Evolutionary conservation across 2,888 invertebrate genomes (phyloP), one percentile per base, ranked within the genome.

Genomic region (Trissolcus japonicus): DNA sequence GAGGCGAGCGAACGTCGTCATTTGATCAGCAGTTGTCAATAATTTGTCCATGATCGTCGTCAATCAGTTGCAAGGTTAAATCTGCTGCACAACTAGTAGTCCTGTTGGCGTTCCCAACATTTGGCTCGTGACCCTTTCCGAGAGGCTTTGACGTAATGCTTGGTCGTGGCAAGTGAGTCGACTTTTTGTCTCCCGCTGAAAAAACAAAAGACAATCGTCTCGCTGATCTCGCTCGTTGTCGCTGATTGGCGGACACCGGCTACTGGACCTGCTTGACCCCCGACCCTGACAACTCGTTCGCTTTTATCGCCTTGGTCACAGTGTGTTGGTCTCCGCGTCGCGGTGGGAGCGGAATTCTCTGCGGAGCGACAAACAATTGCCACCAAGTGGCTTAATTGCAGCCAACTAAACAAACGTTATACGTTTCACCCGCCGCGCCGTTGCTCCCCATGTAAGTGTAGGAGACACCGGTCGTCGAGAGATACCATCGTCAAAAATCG

Each of bases 381-480:
- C 86, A 87, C 86, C 89, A 89, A 89, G 89, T 89, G 89, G 89
- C 89, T 89, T 89, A 89, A 89, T 89, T 89, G 88, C 87, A 85
- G 86, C 87, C 87, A 88, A 88, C 89, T 88, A 89, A 89, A 89
- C 89, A 89, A 88, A 89, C 85, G 87, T 85, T 84, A 84, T 83
- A 83, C 73, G 79, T 79, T 78, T 77, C 80, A 65, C 63, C 76
- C 62, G 76, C 35, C 35, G 60, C 74, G 68, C 66, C 72, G 65
- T 60, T 54, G 62, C 63, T 72, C 79, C 76, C 76, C 61, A 60
- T 57, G 59, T 57, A 57, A 25, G 62, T 41, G 57, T 66, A 63
- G 54, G 57, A 71, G 78, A 75, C 72, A 78, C 78, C 74, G 78
- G 73, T 35, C 60, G 29, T 55, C n/a, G 51, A 21, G 69, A 69